Evolutionary conservation across 2,797 vertebrate species (phyloP).

Genomic region (Anableps anableps): DNA sequence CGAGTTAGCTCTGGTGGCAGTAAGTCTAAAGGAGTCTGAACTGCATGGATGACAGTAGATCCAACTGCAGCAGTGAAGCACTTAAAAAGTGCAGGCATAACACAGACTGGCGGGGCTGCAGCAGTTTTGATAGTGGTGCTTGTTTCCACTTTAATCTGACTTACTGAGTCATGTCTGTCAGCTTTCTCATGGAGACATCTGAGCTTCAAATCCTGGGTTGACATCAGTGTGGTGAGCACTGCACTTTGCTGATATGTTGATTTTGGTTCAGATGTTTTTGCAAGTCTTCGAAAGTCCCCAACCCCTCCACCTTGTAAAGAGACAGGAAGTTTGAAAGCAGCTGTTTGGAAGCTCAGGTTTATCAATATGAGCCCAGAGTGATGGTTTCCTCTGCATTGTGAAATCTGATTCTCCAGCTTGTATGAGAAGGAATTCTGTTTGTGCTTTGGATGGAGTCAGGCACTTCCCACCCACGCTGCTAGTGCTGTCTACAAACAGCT

Average conservation of each 20-base stretch:
- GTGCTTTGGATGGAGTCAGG: slow-evolving; percentile 62
- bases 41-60: slow-evolving; percentile 31
- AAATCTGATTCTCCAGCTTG: slow-evolving; percentile 52
- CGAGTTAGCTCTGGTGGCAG: slow-evolving; percentile 29
- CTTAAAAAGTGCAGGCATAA: slow-evolving; percentile 62
- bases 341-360: slow-evolving; percentile 63
- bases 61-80: slow-evolving; percentile 34
- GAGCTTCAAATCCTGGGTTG: slow-evolving; percentile 65
- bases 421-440: slow-evolving; percentile 60
- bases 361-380: slow-evolving; percentile 53
- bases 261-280: slow-evolving; percentile 70
- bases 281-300: slow-evolving; percentile 64
- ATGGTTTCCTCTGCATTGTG: slow-evolving; percentile 65
- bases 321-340: slow-evolving; percentile 83
- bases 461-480: slow-evolving; percentile 49
- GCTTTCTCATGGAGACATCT: slow-evolving; percentile 72
- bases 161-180: slow-evolving; percentile 74
- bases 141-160: slow-evolving; percentile 74
- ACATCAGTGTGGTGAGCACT: slow-evolving; percentile 62
- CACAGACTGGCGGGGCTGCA: slow-evolving; percentile 62
- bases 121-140: slow-evolving; percentile 75
- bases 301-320: slow-evolving; percentile 12
- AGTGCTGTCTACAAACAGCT: slow-evolving; percentile 51
- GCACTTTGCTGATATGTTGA: slow-evolving; percentile 75
- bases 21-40: slow-evolving; percentile 35